Base-by-base conservation (phyloP, 2,797 vertebrate genomes). In the Orientallactaga sibirica region DNA sequence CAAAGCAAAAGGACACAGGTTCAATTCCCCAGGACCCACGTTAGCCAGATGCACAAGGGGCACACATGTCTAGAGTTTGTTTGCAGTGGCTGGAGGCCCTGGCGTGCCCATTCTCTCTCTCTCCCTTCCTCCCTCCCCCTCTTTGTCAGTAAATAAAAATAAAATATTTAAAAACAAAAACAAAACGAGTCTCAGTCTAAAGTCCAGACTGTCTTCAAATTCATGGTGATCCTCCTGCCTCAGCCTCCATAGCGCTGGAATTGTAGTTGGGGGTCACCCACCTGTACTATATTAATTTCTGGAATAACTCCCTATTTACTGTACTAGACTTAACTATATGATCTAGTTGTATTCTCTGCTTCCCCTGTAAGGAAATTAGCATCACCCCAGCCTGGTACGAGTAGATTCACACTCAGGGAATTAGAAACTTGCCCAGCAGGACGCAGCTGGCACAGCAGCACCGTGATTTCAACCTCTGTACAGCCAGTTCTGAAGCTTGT, bases 281-380 rank as follows among this genome's bases (percentile, higher is more conserved):
- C 22, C 1, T 3, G 10, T 33, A 5, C 52, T 22, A 55, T 71
- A 55, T 24, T 33, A 37, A 20, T 89, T 84, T 61, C 88, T 25
- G 66, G 33, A 84, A 55, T 20, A 87, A 10, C 18, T 67, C 48
- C 19, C n/a, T 33, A 5, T 7, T 16, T 66, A 8, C 8, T 15
- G 7, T 52, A 1, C 29, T 18, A 7, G 8, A 6, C 10, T 43
- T 10, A 27, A 3, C 4, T 27, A 3, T 2, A 18, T 37, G 25
- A 20, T 18, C 76, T 43, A 43, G 33, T 15, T 90, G n/a, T 62
- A 14, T 22, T 83, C 33, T 80, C 19, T 68, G 58, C 25, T 4
- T 1, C 7, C 11, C 19, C 83, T 70, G 0, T 43, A 33, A 85
- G 29, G 27, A 19, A 62, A 64, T 12, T 24, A 52, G 18, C 43